phyloP scores from a whole-genome alignment of 1,140 invertebrate species.

The Eriocheir sinensis region DNA sequence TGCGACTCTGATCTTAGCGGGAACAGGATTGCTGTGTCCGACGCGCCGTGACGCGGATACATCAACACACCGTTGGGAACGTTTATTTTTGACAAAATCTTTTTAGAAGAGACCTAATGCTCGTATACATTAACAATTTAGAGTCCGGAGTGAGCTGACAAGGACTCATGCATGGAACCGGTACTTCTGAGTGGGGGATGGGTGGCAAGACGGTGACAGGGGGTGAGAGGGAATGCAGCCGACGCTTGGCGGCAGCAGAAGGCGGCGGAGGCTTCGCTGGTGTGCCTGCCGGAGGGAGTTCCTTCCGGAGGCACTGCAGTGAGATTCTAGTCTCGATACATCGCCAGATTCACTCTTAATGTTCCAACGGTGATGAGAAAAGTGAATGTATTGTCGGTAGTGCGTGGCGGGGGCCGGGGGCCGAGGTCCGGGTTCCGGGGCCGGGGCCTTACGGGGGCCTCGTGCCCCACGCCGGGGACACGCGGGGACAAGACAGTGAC shows the following conservation, averaged over 20 bases:
- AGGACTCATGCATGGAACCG: slow-evolving; percentile 21
- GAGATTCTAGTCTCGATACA: slow-evolving; percentile 10
- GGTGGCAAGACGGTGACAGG: background rate
- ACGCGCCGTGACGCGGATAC: background rate
- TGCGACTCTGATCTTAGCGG: background rate
- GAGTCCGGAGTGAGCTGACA: slow-evolving; percentile 54
- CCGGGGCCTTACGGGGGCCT: background rate
- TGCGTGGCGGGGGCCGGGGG: background rate
- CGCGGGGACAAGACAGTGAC: background rate
- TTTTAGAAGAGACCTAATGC: slow-evolving; percentile 9
- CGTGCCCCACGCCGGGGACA: background rate
- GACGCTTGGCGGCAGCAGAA: background rate
- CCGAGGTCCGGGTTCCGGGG: too few species aligned
- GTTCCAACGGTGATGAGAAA: slow-evolving; percentile 5
- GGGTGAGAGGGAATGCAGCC: background rate
- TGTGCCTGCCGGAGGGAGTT: background rate
- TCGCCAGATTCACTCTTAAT: background rate
- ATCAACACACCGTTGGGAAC: too few species aligned
- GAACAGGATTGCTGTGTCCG: background rate
- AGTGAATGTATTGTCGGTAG: slow-evolving; percentile 5
- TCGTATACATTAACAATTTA: slow-evolving; percentile 38
- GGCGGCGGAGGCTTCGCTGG: background rate
- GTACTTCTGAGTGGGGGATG: slow-evolving; percentile 12
- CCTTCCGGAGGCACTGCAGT: slow-evolving; percentile 3
- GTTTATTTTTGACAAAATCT: too few species aligned